A percentile compares a stretch with the other conserved stretches of the same genome.
Evolutionary conservation across 2,888 invertebrate genomes (phyloP).

Genomic region (Ametastegia equiseti): DNA sequence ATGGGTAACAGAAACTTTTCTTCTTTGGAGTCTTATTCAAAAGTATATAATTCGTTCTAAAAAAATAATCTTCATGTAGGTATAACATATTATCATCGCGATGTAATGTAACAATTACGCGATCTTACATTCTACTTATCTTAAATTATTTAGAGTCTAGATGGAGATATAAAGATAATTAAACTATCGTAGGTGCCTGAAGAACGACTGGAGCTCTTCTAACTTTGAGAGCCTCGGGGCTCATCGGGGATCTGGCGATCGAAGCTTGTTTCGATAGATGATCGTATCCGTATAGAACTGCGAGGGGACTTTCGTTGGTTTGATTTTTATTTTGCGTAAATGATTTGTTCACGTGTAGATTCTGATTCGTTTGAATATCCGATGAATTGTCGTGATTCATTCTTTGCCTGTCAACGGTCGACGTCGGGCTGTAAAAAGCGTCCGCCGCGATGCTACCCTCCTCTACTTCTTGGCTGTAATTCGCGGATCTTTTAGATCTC

Average conservation of each 20-base stretch:
- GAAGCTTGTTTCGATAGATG: conserved; percentile 69
- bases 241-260: conserved; percentile 75
- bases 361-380: conserved; percentile 11
- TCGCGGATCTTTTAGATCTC: conserved; percentile 60
- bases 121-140: background rate
- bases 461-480: conserved; percentile 56
- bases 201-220: conserved; percentile 93
- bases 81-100: background rate
- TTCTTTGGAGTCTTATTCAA: background rate
- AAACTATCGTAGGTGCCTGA: conserved; percentile 92
- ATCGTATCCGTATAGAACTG: conserved; percentile 72
- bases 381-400: conserved; percentile 16
- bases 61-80: too few relatives aligned
- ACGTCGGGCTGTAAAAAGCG: conserved; percentile 65
- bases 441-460: conserved; percentile 74
- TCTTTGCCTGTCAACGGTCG: conserved; percentile 54
- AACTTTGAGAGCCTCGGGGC: conserved; percentile 91
- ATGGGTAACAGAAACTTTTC: background rate
- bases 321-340: conserved; percentile 49
- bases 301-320: conserved; percentile 64
- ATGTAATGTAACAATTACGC: background rate
- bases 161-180: conserved; percentile 56
- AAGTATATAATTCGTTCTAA: background rate
- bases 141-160: background rate
- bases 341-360: conserved; percentile 1